Conservation (phyloP, 2,888 invertebrate species). For the Terebella lapidaria region DNA sequence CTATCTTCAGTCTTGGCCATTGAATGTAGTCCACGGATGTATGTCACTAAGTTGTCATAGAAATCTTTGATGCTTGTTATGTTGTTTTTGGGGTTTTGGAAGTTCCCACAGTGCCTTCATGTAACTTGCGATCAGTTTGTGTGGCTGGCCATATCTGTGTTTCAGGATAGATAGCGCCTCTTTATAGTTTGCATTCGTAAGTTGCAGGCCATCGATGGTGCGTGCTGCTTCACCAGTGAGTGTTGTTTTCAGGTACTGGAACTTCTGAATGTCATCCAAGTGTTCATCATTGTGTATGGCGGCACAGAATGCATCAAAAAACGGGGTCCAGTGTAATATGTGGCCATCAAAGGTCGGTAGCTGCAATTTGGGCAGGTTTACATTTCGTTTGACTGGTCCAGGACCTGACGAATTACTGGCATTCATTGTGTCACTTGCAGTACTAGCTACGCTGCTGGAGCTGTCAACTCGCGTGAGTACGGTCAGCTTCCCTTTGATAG, state of each 20-base stretch:
- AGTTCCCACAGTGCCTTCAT: conserved; percentile 4
- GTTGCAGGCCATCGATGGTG: not conserved
- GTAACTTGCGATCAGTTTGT: not conserved
- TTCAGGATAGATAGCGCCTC: not conserved
- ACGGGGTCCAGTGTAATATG: not conserved
- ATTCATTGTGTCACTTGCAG: not conserved
- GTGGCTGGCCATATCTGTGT: not conserved
- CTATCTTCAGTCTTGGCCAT: conserved; percentile 1
- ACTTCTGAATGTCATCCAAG: not conserved
- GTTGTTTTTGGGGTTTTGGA: not conserved
- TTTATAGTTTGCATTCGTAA: not conserved
- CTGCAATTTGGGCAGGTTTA: not conserved
- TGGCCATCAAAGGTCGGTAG: not conserved
- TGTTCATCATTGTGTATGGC: conserved; percentile 1
- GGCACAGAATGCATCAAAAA: not conserved
- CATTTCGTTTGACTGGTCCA: not conserved
- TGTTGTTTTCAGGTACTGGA: not conserved
- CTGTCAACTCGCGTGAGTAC: too few species aligned
- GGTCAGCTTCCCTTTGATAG: too few species aligned
- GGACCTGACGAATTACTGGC: not conserved
- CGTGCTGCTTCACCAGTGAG: not conserved
- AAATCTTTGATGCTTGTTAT: not conserved
- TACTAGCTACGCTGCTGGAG: not conserved
- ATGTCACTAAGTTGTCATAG: not conserved
- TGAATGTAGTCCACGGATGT: not conserved